Conservation (phyloP, 2,113 vertebrate genomes). For the Phyllopteryx taeniolatus region DNA sequence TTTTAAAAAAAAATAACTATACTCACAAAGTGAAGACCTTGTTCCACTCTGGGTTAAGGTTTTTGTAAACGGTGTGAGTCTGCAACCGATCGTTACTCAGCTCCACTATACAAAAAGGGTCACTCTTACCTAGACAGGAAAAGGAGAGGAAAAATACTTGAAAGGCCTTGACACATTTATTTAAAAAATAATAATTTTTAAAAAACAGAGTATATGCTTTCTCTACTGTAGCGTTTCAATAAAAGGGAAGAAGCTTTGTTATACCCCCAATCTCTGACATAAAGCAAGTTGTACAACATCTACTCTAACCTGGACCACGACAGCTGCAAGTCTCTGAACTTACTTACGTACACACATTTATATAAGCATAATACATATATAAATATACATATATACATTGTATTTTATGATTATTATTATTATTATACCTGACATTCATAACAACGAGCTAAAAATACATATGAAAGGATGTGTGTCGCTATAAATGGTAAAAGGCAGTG, state of each 20-base stretch:
- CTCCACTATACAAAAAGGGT: constrained; percentile 97
- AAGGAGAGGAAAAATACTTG: neutral
- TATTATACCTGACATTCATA: neutral
- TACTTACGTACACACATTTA: neutral
- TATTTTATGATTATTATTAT: neutral
- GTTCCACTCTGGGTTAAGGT: constrained; percentile 97
- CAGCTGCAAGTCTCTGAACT: neutral
- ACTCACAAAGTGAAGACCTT: constrained; percentile 99
- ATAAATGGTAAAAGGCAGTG: no score
- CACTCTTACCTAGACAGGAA: constrained; percentile 86
- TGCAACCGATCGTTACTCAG: constrained; percentile 94
- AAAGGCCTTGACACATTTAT: constrained; percentile 9
- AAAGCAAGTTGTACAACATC: neutral
- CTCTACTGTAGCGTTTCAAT: neutral
- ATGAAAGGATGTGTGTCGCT: no score
- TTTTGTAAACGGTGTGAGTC: constrained; percentile 97
- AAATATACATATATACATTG: neutral
- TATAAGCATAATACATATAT: neutral
- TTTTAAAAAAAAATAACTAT: neutral
- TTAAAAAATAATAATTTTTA: neutral
- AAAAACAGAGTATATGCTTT: neutral
- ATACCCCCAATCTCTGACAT: no score
- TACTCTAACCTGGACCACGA: no score
- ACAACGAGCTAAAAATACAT: no score
- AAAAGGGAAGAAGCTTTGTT: neutral